These are phyloP conservation scores for Colistium nudipinnis DNA, from an alignment of 2,113 vertebrate genomes.

Conservation along the genomic window DNA sequence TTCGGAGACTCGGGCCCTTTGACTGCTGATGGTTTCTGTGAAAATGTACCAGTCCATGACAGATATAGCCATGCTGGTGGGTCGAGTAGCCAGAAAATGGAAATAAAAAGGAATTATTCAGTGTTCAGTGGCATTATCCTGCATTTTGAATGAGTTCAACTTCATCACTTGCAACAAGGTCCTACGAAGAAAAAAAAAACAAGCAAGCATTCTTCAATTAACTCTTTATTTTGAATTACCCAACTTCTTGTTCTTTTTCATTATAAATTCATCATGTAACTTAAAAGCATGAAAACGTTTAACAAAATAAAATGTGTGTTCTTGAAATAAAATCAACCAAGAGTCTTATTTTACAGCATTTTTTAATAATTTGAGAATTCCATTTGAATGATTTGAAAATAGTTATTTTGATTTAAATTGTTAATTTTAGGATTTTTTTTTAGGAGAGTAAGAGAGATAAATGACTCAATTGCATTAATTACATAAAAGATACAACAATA, in stretches of 20 bases:
- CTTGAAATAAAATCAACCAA: conserved; percentile 44
- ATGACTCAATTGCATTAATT: too few species aligned
- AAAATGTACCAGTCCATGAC: too few species aligned
- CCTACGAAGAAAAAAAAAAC: conserved; percentile 8
- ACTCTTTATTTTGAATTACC: conserved; percentile 28
- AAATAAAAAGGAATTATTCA: too few species aligned
- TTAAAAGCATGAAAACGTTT: conserved; percentile 6
- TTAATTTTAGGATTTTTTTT: too few species aligned
- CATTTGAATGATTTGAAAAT: conserved; percentile 5
- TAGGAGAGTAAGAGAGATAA: too few species aligned
- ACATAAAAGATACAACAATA: conserved; percentile 34
- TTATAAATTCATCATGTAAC: conserved; percentile 48
- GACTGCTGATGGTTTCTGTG: too few species aligned
- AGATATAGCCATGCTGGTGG: too few species aligned
- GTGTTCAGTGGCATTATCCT: conserved; percentile 1
- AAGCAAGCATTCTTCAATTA: not conserved
- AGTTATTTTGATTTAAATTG: not conserved
- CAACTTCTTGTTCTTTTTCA: conserved; percentile 7
- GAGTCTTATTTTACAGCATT: conserved; percentile 22
- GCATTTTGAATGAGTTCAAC: not conserved
- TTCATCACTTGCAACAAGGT: not conserved
- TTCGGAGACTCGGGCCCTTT: not conserved
- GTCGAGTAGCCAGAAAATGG: too few species aligned
- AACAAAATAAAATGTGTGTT: conserved; percentile 46
- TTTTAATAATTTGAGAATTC: conserved; percentile 8